Percentiles rank a stretch among this genome's conserved stretches.
These are phyloP conservation scores for Galemys pyrenaicus DNA, from an alignment of 2,113 vertebrate genomes.

Conservation along the genomic window DNA sequence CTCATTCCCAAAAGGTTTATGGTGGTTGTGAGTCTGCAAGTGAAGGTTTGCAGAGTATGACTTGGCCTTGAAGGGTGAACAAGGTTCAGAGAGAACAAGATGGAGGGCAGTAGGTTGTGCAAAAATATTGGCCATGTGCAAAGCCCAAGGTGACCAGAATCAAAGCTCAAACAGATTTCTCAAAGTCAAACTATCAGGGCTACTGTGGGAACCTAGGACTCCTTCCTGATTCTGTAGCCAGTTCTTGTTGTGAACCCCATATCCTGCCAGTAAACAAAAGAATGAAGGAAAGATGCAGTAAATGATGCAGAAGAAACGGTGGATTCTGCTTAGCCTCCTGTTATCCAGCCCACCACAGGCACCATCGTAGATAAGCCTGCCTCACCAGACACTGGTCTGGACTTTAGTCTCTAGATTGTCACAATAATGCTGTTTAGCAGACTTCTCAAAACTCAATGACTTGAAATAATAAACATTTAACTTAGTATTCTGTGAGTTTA, in stretches of 20 bases:
- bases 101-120: background rate
- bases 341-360: background rate
- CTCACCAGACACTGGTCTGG: background rate
- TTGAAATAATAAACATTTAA: background rate
- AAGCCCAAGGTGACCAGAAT: background rate
- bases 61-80: background rate
- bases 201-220: background rate
- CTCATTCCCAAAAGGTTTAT: too few relatives aligned
- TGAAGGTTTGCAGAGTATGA: background rate
- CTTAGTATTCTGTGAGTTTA: background rate
- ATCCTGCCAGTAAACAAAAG: background rate
- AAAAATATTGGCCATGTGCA: background rate
- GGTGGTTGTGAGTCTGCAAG: background rate
- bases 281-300: background rate
- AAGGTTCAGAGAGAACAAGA: background rate
- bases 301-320: background rate
- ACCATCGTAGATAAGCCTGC: too few relatives aligned
- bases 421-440: background rate
- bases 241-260: background rate
- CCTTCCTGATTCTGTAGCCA: background rate
- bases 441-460: background rate
- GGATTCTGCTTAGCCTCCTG: background rate
- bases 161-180: background rate
- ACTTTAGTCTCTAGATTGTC: background rate
- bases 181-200: background rate